Conservation (phyloP, 2,797 vertebrate species). For the Aeoliscus strigatus region DNA sequence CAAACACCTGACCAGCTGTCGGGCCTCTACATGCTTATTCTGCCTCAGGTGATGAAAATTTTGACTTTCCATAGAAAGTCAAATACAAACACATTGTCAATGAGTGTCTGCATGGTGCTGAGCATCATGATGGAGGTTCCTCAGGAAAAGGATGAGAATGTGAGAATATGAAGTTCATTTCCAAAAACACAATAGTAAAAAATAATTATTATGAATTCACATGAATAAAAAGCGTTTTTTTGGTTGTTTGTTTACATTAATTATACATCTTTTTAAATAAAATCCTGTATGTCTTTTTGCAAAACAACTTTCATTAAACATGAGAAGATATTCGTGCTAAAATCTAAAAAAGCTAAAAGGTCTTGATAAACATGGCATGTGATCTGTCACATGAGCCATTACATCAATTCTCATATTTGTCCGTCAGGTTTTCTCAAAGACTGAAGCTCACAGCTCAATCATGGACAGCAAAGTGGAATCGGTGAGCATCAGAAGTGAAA, state of each 20-base stretch:
- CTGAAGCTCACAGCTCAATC: conserved; percentile 6
- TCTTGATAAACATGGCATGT: too few species aligned
- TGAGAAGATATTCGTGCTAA: too few species aligned
- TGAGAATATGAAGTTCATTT: too few species aligned
- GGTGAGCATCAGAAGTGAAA: conserved; percentile 19
- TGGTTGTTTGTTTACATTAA: too few species aligned
- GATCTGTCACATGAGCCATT: accelerated
- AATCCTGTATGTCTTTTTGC: too few species aligned
- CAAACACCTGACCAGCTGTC: conserved; percentile 30
- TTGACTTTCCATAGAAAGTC: not conserved
- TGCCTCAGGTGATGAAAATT: conserved; percentile 5
- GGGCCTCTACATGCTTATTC: not conserved
- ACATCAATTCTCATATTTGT: not conserved
- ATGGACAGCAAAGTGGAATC: conserved; percentile 48
- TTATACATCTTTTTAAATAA: too few species aligned
- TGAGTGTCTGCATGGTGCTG: conserved; percentile 62
- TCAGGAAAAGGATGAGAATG: conserved; percentile 59
- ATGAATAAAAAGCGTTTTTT: too few species aligned
- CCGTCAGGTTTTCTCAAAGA: conserved; percentile 12
- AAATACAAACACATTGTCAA: too few species aligned
- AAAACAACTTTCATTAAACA: too few species aligned
- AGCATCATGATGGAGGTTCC: conserved; percentile 53
- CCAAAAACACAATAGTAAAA: too few species aligned
- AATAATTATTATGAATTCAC: too few species aligned
- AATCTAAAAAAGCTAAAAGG: too few species aligned